These are phyloP conservation scores for Sus scrofa DNA, from an alignment of 2,113 vertebrate genomes.

Conservation along the genomic window T2T-Sscrofa CM000812.6:22865501-22866000, in stretches of 20 bases:
- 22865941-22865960: not conserved
- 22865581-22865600: not conserved
- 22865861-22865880: not conserved
- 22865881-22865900: no score
- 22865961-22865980: not conserved
- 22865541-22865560: not conserved
- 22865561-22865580: not conserved
- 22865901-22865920: not conserved
- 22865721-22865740: not conserved
- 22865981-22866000: not conserved
- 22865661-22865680: not conserved
- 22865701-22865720: not conserved
- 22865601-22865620: accelerated
- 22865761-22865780: not conserved
- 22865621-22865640: not conserved
- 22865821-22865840: not conserved
- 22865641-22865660: not conserved
- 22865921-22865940: not conserved
- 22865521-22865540: not conserved
- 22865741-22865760: not conserved
- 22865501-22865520: not conserved
- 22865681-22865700: not conserved
- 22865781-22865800: not conserved
- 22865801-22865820: not conserved
- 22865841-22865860: not conserved